phyloP scores from a whole-genome alignment of 2,113 vertebrate species.

The Burhinus bistriatus region DNA sequence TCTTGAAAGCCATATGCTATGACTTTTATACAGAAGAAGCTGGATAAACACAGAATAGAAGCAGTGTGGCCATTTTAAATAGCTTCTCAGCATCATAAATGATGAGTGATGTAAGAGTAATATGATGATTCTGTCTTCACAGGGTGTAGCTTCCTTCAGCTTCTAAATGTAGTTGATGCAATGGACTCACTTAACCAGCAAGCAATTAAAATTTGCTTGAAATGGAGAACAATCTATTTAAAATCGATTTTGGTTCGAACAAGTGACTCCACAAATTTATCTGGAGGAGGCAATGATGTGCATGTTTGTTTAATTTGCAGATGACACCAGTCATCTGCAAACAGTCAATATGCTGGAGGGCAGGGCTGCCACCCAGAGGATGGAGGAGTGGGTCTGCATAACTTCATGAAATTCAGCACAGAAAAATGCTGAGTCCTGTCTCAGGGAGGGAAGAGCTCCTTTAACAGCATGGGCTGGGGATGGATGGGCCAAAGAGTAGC shows the following conservation, averaged over 20 bases:
- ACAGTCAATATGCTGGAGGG: not conserved
- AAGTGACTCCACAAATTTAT: not conserved
- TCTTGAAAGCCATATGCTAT: not conserved
- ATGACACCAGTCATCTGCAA: not conserved
- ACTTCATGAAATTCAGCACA: not conserved
- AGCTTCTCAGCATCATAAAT: not conserved
- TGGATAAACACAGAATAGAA: not conserved
- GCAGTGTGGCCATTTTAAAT: not conserved
- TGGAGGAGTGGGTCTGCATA: not conserved
- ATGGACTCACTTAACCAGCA: not conserved
- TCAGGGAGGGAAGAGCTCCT: not conserved
- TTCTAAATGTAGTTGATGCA: not conserved
- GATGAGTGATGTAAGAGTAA: not conserved
- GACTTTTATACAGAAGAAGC: not conserved
- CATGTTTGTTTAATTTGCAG: not conserved
- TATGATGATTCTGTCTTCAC: not conserved
- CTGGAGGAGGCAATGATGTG: not conserved
- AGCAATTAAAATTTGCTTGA: not conserved
- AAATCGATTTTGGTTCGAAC: not conserved
- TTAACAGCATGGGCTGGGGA: not conserved
- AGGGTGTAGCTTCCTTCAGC: not conserved
- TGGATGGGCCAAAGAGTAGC: not conserved
- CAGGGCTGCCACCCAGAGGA: not conserved
- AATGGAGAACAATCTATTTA: not conserved
- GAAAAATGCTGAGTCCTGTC: not conserved